Conservation (phyloP, 2,888 invertebrate genomes). For the Eupeodes latifasciatus region DNA sequence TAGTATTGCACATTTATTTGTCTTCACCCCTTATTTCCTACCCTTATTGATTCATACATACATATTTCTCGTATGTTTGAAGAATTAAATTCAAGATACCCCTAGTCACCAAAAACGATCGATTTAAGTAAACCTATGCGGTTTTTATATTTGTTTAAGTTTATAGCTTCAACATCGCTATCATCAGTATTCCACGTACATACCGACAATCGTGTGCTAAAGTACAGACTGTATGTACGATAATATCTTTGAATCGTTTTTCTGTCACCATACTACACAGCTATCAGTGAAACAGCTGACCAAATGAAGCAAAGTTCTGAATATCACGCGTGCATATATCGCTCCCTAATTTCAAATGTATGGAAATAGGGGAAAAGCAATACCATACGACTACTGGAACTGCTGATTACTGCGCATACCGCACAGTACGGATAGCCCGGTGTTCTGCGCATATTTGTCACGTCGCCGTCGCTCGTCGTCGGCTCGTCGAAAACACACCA, state of each 20-base stretch:
- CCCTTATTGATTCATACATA: not conserved
- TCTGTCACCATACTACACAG: not conserved
- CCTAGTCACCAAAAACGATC: not conserved
- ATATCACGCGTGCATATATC: slow-evolving; percentile 16
- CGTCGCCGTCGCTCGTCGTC: not conserved
- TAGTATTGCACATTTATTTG: not conserved
- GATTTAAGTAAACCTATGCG: not conserved
- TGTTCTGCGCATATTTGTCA: slow-evolving; percentile 64
- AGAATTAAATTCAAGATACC: not conserved
- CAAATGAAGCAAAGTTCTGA: slow-evolving; percentile 22
- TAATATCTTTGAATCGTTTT: not conserved
- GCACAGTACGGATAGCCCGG: not conserved
- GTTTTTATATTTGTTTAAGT: not conserved
- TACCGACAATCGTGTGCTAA: not conserved
- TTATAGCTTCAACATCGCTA: not conserved
- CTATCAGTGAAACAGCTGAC: slow-evolving; percentile 21
- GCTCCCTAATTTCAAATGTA: slow-evolving; percentile 26
- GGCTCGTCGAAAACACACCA: slow-evolving; percentile 54
- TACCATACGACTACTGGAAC: not conserved
- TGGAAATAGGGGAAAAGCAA: slow-evolving; percentile 48
- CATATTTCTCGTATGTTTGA: not conserved
- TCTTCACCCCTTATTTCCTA: not conserved
- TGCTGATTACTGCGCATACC: slow-evolving; percentile 16
- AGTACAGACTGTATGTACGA: not conserved
- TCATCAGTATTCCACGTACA: slow-evolving; percentile 1